Evolutionary conservation across 2,113 vertebrate genomes (phyloP).

Genomic region (Gallinago paraguaiae): DNA sequence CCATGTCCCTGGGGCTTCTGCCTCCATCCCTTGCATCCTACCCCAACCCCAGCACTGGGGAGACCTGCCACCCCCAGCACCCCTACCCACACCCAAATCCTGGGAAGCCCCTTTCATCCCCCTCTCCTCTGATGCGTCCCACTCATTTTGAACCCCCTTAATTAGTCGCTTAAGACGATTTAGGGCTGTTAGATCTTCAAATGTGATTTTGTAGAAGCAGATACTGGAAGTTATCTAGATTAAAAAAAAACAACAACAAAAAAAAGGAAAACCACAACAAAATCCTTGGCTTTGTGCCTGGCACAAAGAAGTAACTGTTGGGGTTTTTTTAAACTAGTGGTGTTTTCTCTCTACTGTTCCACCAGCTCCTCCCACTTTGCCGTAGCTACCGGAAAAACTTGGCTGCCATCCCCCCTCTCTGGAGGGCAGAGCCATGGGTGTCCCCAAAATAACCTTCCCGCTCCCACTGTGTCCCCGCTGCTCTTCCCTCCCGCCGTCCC

Average conservation of each 20-base stretch:
- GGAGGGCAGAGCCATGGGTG: neutral
- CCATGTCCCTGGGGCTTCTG: fast-evolving
- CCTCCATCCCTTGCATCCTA: neutral
- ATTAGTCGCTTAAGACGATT: neutral
- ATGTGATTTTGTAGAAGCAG: neutral
- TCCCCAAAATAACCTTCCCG: neutral
- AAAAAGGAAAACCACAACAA: neutral
- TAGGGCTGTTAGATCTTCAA: neutral
- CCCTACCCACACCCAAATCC: fast-evolving
- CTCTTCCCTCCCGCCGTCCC: neutral
- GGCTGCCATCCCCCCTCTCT: neutral
- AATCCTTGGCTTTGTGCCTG: neutral
- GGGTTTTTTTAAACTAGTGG: neutral
- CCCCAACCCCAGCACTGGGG: too few relatives aligned
- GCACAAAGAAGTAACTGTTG: neutral
- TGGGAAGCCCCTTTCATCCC: neutral
- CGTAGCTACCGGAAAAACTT: fast-evolving
- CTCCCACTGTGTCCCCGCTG: fast-evolving
- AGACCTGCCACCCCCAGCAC: neutral
- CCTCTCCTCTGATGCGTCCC: neutral
- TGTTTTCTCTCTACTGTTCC: neutral
- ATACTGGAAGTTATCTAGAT: neutral
- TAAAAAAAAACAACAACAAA: neutral
- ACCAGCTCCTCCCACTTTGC: neutral
- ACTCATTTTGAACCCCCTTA: neutral